These are phyloP conservation scores for Stenchaetothrips biformis DNA, from an alignment of 2,888 invertebrate genomes.

Conservation along the genomic window DNA sequence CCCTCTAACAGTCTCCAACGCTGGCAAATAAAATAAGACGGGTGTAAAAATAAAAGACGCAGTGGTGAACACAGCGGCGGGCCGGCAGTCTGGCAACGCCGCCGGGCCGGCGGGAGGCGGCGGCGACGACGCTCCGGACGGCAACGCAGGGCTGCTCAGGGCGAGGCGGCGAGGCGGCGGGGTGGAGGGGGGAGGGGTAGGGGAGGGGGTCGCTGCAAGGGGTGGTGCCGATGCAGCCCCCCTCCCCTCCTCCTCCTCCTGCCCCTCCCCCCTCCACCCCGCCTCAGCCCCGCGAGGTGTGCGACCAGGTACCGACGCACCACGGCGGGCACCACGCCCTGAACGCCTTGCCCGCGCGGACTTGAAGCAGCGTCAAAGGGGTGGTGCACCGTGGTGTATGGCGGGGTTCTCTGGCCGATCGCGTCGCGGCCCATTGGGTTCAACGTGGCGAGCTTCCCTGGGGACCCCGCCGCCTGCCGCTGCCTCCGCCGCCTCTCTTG, in stretches of 20 bases:
- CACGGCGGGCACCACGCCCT: too few relatives aligned
- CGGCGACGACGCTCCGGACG: constrained; percentile 12
- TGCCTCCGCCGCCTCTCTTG: background rate
- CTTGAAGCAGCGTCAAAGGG: too few relatives aligned
- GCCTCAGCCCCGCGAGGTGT: background rate
- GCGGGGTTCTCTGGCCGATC: background rate
- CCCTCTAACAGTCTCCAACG: background rate
- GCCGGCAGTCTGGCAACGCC: background rate
- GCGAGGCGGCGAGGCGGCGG: background rate
- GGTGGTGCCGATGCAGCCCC: background rate
- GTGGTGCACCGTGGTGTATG: too few relatives aligned
- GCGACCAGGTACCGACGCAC: background rate
- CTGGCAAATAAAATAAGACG: constrained; percentile 12
- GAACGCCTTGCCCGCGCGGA: too few relatives aligned
- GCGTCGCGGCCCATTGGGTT: constrained; percentile 16
- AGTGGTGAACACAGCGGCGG: background rate
- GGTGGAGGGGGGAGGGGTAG: background rate
- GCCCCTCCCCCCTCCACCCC: background rate
- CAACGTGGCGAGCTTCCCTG: constrained; percentile 15
- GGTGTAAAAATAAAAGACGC: background rate
- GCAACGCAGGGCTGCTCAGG: background rate
- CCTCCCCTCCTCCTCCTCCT: background rate
- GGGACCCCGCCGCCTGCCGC: background rate
- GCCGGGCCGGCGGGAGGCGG: background rate
- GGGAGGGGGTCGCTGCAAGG: background rate